These are phyloP conservation scores for Passerculus sandwichensis DNA, from an alignment of 2,797 vertebrate genomes.

Conservation along the genomic window DNA sequence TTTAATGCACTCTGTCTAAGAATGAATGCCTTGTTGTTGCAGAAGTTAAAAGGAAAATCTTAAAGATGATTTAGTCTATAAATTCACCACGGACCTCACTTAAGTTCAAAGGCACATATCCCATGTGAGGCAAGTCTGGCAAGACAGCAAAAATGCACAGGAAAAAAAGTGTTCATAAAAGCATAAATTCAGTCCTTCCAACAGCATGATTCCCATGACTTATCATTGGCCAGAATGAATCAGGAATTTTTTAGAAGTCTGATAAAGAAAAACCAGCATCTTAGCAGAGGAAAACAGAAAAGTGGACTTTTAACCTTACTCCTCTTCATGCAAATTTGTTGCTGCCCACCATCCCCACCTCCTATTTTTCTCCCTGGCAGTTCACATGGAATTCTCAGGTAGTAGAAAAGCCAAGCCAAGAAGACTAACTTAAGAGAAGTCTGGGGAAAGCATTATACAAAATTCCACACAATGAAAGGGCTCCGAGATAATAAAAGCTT, in stretches of 20 bases:
- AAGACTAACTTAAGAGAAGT: not conserved
- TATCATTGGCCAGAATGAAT: not conserved
- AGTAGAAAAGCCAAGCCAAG: conserved; percentile 24
- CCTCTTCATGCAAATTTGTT: not conserved
- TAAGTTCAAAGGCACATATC: conserved; percentile 24
- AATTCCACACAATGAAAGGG: not conserved
- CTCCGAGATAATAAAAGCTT: not conserved
- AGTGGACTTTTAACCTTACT: not conserved
- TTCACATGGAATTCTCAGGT: conserved; percentile 28
- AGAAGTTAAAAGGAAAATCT: conserved; percentile 32
- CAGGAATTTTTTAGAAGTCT: not conserved
- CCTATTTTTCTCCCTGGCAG: conserved; percentile 15
- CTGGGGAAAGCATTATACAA: conserved; percentile 8
- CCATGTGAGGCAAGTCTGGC: not conserved
- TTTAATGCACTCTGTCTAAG: not conserved
- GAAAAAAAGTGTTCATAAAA: not conserved
- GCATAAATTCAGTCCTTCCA: conserved; percentile 8
- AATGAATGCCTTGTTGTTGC: not conserved
- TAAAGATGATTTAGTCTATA: not conserved
- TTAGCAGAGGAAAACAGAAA: not conserved
- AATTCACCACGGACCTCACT: conserved; percentile 7
- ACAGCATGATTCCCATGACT: not conserved
- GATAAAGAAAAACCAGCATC: not conserved
- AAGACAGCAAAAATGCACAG: not conserved
- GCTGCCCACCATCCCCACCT: not conserved